These are phyloP conservation scores for Amphilophus citrinellus DNA, from an alignment of 2,113 vertebrate genomes.

Conservation along the genomic window DNA sequence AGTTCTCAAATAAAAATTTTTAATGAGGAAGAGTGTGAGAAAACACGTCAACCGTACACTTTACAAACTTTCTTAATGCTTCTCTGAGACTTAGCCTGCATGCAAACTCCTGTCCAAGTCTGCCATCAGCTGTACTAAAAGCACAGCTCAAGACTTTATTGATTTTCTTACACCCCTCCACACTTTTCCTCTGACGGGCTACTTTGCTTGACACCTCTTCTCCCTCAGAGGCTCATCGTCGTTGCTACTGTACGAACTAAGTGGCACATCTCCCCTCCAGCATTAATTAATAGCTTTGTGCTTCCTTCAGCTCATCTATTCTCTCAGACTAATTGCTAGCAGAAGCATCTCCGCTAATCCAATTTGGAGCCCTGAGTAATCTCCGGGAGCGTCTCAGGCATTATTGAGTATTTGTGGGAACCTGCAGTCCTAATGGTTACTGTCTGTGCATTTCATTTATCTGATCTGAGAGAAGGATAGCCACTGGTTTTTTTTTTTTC, in stretches of 20 bases:
- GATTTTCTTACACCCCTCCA: conserved; percentile 32
- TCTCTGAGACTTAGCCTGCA: background rate
- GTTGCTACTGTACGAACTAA: conserved; percentile 41
- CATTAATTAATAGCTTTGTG: conserved; percentile 70
- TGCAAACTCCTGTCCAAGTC: background rate
- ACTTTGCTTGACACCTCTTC: conserved; percentile 49
- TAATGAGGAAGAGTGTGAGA: conserved; percentile 36
- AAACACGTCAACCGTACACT: conserved; percentile 25
- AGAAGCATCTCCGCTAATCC: conserved; percentile 66
- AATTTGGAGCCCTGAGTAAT: conserved; percentile 67
- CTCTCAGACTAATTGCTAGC: conserved; percentile 62
- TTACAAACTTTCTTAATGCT: conserved; percentile 23
- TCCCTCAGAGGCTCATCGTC: conserved; percentile 37
- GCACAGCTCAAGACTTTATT: conserved; percentile 36
- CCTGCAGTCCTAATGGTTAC: conserved; percentile 31
- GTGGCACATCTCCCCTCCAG: conserved; percentile 10
- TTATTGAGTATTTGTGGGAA: conserved; percentile 52
- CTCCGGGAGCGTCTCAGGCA: conserved; percentile 42
- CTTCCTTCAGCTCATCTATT: conserved; percentile 62
- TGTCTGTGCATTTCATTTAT: conserved; percentile 37
- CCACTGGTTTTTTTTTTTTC: background rate
- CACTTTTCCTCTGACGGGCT: conserved; percentile 41
- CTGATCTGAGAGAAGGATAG: conserved; percentile 7
- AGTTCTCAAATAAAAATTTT: conserved; percentile 25
- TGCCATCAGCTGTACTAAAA: conserved; percentile 36